These are phyloP conservation scores for Batillaria attramentaria DNA, from an alignment of 1,140 invertebrate species.

Conservation along the genomic window DNA sequence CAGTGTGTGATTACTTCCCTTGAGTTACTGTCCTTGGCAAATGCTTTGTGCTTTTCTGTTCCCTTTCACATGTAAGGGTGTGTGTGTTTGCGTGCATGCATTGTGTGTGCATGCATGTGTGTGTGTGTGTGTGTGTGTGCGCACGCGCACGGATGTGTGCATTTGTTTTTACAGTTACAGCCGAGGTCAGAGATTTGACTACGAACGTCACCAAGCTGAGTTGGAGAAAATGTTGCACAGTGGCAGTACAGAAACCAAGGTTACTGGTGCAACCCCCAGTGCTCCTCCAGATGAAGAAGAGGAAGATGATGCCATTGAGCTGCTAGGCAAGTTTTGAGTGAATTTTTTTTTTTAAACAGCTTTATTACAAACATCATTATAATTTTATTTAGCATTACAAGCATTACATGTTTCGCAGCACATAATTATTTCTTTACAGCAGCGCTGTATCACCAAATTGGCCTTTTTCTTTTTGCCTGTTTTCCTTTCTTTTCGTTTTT, in stretches of 20 bases:
- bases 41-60: neutral
- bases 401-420: neutral
- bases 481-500: neutral
- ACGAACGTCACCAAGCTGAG: slow-evolving; percentile 53
- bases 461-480: no score
- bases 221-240: slow-evolving; percentile 47
- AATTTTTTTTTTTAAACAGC: neutral
- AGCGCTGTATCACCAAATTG: no score
- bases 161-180: no score
- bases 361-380: neutral
- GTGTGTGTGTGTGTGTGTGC: neutral
- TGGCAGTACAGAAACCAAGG: neutral
- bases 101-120: neutral
- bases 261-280: neutral
- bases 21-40: no score
- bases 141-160: slow-evolving; percentile 28
- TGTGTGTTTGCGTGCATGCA: neutral
- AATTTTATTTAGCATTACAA: neutral
- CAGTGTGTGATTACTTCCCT: no score
- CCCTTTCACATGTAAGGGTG: neutral
- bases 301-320: slow-evolving; percentile 60
- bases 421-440: no score
- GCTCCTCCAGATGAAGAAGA: slow-evolving; percentile 32
- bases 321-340: slow-evolving; percentile 52
- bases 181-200: slow-evolving; percentile 43